A percentile compares a stretch with the other conserved stretches of the same genome.
Conservation (phyloP, 2,113 vertebrate genomes). For the Camelus dromedarius region DNA sequence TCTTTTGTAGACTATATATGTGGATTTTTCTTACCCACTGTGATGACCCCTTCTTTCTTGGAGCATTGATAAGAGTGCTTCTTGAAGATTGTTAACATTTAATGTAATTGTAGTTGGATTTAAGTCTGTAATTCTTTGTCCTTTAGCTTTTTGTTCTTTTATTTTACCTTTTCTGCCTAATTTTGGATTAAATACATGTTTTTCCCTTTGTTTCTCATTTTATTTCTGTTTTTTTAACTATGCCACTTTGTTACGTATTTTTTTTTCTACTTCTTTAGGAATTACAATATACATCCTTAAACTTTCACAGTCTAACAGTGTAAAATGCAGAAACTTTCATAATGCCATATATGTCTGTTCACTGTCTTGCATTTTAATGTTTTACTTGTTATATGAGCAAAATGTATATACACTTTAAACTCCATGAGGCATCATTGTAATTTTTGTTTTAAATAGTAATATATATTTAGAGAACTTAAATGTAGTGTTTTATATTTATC, state of each 20-base stretch:
- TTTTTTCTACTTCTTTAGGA: background rate
- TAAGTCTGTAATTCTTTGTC: background rate
- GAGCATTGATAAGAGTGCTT: background rate
- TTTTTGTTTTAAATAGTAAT: background rate
- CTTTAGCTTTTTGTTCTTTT: background rate
- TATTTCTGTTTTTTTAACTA: background rate
- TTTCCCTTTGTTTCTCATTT: background rate
- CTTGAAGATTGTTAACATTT: background rate
- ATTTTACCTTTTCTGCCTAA: background rate
- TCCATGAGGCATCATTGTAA: background rate
- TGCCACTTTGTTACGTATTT: background rate
- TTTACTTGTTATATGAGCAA: background rate
- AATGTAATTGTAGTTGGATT: background rate
- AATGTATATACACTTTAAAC: background rate
- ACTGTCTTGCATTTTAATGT: background rate
- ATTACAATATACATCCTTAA: background rate
- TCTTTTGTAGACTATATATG: background rate
- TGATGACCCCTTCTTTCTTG: background rate
- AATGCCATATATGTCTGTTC: background rate
- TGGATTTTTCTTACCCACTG: background rate
- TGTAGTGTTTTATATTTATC: background rate
- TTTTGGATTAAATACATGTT: background rate
- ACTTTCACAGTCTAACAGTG: background rate
- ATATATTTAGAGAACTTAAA: background rate
- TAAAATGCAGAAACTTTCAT: background rate